Percentiles rank a stretch among this genome's conserved stretches.
phyloP scores from a whole-genome alignment of 2,888 invertebrate genomes.

The Lasioglossum lativentre region DNA sequence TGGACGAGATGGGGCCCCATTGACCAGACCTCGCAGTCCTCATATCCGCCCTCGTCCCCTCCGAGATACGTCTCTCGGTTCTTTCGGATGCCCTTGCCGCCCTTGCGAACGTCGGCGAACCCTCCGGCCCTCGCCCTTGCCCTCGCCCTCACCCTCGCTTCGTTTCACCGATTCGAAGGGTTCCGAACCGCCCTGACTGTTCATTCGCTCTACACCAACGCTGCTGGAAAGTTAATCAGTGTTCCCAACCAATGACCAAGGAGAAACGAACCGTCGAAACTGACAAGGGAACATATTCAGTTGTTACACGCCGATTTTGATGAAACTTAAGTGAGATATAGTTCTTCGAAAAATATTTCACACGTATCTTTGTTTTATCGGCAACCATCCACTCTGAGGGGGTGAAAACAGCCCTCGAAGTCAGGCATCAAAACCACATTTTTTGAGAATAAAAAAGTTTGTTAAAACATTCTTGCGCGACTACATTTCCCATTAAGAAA shows the following conservation, averaged over 20 bases:
- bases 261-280: not conserved
- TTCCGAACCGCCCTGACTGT: not conserved
- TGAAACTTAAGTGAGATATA: no score
- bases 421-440: no score
- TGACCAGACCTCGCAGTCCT: conserved; percentile 56
- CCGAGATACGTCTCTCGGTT: conserved; percentile 61
- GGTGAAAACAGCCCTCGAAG: no score
- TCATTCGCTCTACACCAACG: not conserved
- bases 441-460: no score
- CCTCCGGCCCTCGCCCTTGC: not conserved
- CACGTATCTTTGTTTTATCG: no score
- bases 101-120: conserved; percentile 24
- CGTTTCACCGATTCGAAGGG: not conserved
- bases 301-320: no score
- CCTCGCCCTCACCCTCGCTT: not conserved
- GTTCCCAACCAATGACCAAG: not conserved
- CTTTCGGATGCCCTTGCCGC: conserved; percentile 50
- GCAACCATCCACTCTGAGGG: no score
- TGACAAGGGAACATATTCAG: no score
- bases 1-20: conserved; percentile 50
- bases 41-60: conserved; percentile 35
- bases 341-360: no score
- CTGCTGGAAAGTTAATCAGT: not conserved
- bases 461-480: no score
- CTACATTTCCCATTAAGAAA: no score